Percentiles rank a stretch among this genome's conserved stretches.
These are phyloP conservation scores for Parazoanthus atlanticus DNA, from an alignment of 92 coral and sea anemone species.

Conservation along the genomic window DNA sequence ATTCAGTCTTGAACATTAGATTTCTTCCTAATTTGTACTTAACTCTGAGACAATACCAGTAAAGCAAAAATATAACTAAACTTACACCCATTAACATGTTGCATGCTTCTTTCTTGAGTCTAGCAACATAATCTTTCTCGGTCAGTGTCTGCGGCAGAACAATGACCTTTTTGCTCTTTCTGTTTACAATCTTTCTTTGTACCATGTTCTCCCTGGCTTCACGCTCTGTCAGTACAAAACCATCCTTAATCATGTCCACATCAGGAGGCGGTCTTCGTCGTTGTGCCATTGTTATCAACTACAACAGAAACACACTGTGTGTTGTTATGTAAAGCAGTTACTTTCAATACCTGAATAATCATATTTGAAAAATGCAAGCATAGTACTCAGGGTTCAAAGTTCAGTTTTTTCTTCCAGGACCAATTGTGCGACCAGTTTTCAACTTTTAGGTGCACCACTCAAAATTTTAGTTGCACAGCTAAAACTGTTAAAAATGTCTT, in stretches of 20 bases:
- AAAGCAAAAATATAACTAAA: not conserved
- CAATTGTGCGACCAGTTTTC: no score
- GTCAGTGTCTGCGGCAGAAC: conserved; percentile 62
- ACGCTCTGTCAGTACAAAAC: conserved; percentile 83
- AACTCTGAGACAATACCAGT: no score
- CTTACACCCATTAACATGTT: conserved; percentile 84
- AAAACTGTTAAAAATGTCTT: no score
- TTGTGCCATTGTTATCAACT: conserved; percentile 83
- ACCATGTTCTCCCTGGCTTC: conserved; percentile 85
- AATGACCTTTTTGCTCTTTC: conserved; percentile 84
- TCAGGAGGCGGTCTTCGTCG: conserved; percentile 94
- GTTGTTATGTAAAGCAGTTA: not conserved
- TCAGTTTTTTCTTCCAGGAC: no score
- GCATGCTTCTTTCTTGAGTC: conserved; percentile 71
- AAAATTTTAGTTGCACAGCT: no score
- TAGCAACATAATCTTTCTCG: conserved; percentile 80
- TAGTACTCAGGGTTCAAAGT: no score
- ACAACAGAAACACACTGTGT: conserved; percentile 13
- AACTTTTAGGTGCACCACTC: no score
- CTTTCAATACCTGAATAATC: no score
- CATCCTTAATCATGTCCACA: conserved; percentile 87
- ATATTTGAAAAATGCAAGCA: no score
- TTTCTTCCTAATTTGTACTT: no score
- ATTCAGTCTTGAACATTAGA: no score
- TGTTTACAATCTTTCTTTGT: conserved; percentile 78